Evolutionary conservation across 1,140 invertebrate species (phyloP).

Genomic region (Pemphigus obesinymphae): DNA sequence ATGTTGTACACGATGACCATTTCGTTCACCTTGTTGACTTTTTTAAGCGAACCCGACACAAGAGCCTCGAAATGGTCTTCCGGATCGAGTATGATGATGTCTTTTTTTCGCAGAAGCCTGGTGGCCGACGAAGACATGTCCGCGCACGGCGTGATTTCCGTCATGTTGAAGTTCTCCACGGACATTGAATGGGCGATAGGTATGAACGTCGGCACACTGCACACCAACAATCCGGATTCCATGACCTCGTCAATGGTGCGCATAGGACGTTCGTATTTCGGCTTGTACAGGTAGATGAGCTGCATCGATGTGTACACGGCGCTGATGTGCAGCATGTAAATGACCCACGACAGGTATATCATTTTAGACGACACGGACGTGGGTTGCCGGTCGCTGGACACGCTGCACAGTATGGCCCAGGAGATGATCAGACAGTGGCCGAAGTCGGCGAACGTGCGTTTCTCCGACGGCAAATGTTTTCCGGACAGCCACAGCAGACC

Average conservation of each 20-base stretch:
- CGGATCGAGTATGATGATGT: constrained; percentile 6
- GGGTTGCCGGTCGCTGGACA: not conserved
- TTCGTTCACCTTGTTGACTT: not conserved
- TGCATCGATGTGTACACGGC: constrained; percentile 27
- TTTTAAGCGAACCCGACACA: not conserved
- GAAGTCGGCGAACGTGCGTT: not conserved
- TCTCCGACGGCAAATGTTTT: not conserved
- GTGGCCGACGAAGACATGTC: not conserved
- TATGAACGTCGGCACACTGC: not conserved
- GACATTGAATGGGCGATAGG: not conserved
- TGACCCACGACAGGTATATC: not conserved
- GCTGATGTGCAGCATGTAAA: constrained; percentile 4
- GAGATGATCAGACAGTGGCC: not conserved
- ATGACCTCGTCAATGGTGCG: not conserved
- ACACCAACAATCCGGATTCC: not conserved
- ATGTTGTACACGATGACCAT: not conserved
- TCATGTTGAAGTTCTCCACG: not conserved
- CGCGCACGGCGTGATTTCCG: not conserved
- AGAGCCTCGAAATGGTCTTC: constrained; percentile 7
- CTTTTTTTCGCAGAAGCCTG: not conserved
- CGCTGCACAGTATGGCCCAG: constrained; percentile 14
- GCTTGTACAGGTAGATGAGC: constrained; percentile 2
- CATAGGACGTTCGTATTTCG: not conserved
- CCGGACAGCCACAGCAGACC: not conserved
- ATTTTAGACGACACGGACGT: not conserved